Evolutionary conservation across 2,797 vertebrate genomes (phyloP).

Genomic region (Girardinus metallicus): DNA sequence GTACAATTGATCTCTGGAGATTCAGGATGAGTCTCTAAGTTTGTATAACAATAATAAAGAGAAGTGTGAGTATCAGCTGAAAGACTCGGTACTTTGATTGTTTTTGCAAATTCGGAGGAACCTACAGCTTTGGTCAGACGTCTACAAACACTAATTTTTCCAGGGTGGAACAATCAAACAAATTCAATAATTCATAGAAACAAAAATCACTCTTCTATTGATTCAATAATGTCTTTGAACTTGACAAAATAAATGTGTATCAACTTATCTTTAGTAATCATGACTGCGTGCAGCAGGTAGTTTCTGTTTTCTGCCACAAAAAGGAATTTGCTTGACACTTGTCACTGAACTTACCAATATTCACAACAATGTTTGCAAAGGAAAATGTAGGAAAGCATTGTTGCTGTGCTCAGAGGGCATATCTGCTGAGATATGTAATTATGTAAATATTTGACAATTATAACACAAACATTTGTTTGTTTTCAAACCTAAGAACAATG

Average conservation of each 20-base stretch:
- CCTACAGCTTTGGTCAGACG: background rate
- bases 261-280: background rate
- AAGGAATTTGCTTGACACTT: background rate
- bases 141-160: background rate
- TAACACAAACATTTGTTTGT: too few species aligned
- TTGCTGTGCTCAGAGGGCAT: background rate
- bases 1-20: slow-evolving; percentile 44
- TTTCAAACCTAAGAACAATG: background rate
- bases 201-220: background rate
- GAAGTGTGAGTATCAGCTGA: background rate
- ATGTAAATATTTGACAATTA: background rate
- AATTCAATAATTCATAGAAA: background rate
- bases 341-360: background rate
- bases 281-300: background rate
- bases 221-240: background rate
- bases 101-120: slow-evolving; percentile 5
- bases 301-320: background rate
- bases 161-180: background rate
- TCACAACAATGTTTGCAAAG: background rate
- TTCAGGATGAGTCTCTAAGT: slow-evolving; percentile 7
- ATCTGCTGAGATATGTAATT: background rate
- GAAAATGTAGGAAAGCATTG: background rate
- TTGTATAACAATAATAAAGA: slow-evolving; percentile 18
- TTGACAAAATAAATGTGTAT: background rate
- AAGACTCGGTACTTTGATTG: background rate